Evolutionary conservation across 2,888 invertebrate species (phyloP).

Genomic region (Drosophila quinaria): DNA sequence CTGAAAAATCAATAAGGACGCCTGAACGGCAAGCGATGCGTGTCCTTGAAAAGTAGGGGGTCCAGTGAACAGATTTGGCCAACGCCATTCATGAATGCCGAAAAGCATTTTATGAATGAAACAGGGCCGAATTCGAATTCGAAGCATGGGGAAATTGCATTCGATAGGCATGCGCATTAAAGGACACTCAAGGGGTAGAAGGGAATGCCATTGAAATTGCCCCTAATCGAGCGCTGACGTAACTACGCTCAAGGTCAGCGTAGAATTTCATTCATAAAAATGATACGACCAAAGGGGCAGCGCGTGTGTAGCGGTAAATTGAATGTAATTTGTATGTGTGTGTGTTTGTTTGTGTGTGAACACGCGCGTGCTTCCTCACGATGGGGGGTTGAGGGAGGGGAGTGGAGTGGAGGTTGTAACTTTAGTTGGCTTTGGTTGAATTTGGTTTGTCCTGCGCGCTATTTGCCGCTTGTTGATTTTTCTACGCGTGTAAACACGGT

Average conservation of each 20-base stretch:
- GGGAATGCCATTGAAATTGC: slow-evolving; percentile 17
- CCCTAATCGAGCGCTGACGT: slow-evolving; percentile 64
- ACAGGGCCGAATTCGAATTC: slow-evolving; percentile 35
- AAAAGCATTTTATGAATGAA: slow-evolving; percentile 64
- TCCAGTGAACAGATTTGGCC: slow-evolving; percentile 19
- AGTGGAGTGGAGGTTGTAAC: not conserved
- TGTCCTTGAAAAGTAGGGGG: slow-evolving; percentile 66
- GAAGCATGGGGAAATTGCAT: slow-evolving; percentile 23
- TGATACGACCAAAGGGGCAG: slow-evolving; percentile 52
- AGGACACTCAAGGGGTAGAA: not conserved
- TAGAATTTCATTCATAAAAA: slow-evolving; percentile 83
- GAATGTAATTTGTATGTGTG: slow-evolving; percentile 31
- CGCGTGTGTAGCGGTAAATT: slow-evolving; percentile 47
- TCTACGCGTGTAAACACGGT: slow-evolving; percentile 65
- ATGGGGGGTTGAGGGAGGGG: not conserved
- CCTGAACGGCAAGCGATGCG: slow-evolving; percentile 41
- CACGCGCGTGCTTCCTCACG: slow-evolving; percentile 59
- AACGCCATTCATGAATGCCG: slow-evolving; percentile 61
- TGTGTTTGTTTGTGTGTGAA: slow-evolving; percentile 19
- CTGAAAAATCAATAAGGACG: slow-evolving; percentile 71
- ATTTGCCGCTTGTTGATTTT: slow-evolving; percentile 76
- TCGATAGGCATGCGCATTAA: slow-evolving; percentile 51
- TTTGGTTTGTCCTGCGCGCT: slow-evolving; percentile 10
- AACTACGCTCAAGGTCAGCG: slow-evolving; percentile 77
- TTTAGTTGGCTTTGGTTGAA: not conserved